A percentile compares a stretch with the other conserved stretches of the same genome.
phyloP scores from a whole-genome alignment of 1,140 invertebrate species.

The Camponotus floridanus region DNA sequence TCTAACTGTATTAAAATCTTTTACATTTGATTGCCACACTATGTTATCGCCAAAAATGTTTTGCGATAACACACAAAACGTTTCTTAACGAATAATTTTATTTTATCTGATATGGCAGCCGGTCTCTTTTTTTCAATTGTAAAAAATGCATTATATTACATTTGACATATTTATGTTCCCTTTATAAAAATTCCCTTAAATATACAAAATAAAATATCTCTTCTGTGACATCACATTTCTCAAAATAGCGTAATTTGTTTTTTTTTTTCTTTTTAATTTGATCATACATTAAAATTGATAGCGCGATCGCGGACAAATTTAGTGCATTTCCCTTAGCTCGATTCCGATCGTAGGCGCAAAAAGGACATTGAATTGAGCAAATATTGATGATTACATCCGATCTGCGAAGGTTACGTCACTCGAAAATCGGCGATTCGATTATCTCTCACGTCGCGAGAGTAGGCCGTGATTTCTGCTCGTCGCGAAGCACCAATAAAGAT shows the following conservation, averaged over 20 bases:
- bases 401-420: neutral
- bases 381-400: conserved; percentile 47
- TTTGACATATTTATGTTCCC: neutral
- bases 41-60: neutral
- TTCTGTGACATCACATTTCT: conserved; percentile 46
- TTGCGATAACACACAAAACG: no score
- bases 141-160: neutral
- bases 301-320: conserved; percentile 38
- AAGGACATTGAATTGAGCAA: conserved; percentile 55
- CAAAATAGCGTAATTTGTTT: conserved; percentile 3
- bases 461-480: conserved; percentile 55
- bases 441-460: conserved; percentile 37
- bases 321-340: conserved; percentile 49
- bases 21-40: conserved; percentile 14
- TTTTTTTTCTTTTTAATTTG: neutral
- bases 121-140: neutral
- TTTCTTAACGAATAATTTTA: conserved; percentile 1
- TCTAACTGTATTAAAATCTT: neutral
- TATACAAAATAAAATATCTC: conserved; percentile 45
- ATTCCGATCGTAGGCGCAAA: conserved; percentile 51
- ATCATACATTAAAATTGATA: neutral
- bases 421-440: conserved; percentile 13
- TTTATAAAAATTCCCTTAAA: conserved; percentile 22
- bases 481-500: neutral
- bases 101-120: neutral